Percentiles rank a stretch among this genome's conserved stretches.
Evolutionary conservation across 2,113 vertebrate species (phyloP).

Genomic region (Rissa tridactyla): DNA sequence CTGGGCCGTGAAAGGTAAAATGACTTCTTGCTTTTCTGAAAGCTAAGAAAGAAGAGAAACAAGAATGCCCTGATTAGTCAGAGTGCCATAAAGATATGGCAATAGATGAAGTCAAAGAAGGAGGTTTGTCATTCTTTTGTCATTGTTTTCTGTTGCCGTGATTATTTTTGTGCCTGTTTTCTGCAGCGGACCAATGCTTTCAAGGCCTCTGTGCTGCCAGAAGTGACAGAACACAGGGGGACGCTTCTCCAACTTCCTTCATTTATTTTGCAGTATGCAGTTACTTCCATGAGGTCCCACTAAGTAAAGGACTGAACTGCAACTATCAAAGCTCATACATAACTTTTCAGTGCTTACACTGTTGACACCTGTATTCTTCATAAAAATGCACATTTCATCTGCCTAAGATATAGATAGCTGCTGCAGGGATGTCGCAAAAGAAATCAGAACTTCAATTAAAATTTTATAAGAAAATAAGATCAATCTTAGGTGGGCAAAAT

Average conservation of each 20-base stretch:
- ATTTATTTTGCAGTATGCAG: not conserved
- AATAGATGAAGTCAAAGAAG: not conserved
- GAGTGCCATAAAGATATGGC: not conserved
- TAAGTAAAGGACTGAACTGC: not conserved
- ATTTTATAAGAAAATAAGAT: slow-evolving; percentile 15
- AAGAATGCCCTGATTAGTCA: not conserved
- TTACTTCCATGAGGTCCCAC: not conserved
- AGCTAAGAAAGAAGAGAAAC: not conserved
- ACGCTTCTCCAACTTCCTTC: not conserved
- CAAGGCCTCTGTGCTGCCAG: not conserved
- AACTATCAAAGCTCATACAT: not conserved
- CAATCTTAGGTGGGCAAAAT: not conserved
- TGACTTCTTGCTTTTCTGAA: not conserved
- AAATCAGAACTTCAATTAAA: not conserved
- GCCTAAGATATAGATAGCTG: not conserved
- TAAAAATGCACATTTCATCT: not conserved
- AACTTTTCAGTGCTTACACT: not conserved
- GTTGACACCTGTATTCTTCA: not conserved
- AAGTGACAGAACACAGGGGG: not conserved
- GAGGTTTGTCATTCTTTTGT: not conserved
- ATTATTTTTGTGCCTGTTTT: not conserved
- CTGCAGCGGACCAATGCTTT: not conserved
- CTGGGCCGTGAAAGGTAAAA: not conserved
- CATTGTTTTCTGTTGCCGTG: not conserved
- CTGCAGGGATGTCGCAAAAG: not conserved